Percentiles rank a stretch among this genome's conserved stretches.
These are phyloP conservation scores for Agapornis canus DNA, from an alignment of 2,797 vertebrate species.

Conservation along the genomic window DNA sequence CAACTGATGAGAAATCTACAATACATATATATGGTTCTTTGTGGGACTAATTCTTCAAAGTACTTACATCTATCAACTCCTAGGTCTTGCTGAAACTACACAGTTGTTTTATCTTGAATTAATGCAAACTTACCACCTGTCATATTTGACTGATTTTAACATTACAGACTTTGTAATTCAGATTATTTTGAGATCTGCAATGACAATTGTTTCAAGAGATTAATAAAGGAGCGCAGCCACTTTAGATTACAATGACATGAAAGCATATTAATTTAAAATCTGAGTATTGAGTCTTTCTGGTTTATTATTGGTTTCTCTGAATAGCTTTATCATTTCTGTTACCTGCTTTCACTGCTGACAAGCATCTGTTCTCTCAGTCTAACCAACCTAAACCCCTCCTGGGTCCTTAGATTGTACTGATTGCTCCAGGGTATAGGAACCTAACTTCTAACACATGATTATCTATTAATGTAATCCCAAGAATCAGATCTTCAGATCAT, in stretches of 20 bases:
- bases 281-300: fast-evolving
- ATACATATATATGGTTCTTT: background rate
- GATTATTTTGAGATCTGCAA: background rate
- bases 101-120: background rate
- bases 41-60: background rate
- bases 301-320: background rate
- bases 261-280: background rate
- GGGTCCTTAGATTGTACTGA: background rate
- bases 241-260: background rate
- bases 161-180: background rate
- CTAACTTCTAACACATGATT: background rate
- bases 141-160: background rate
- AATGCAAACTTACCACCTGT: background rate
- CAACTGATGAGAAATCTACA: background rate
- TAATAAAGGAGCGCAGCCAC: background rate
- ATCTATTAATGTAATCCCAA: background rate
- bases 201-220: background rate
- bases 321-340: background rate
- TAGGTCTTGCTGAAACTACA: background rate
- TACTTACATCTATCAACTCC: background rate
- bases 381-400: background rate
- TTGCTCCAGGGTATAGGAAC: background rate
- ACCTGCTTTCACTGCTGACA: background rate
- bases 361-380: background rate
- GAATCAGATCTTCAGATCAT: background rate